phyloP scores from a whole-genome alignment of 2,888 invertebrate species.

The Nyleta sp. region DNA sequence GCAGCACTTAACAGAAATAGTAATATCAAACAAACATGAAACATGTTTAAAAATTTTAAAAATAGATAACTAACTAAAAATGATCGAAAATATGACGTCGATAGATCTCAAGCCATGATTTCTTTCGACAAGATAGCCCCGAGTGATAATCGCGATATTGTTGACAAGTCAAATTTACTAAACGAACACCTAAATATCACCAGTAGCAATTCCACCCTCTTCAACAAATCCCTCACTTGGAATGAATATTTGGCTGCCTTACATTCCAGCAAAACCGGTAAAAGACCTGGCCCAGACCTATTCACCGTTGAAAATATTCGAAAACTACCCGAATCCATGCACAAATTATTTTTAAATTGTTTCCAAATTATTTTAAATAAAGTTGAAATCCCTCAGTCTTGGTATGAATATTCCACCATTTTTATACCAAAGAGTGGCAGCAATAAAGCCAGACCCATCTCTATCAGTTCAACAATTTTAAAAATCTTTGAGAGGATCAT shows the following conservation, averaged over 20 bases:
- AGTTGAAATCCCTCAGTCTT: not conserved
- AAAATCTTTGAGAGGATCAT: constrained; percentile 38
- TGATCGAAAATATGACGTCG: not conserved
- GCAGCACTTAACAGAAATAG: constrained; percentile 4
- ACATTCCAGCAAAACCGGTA: not conserved
- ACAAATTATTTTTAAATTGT: not conserved
- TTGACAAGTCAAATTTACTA: not conserved
- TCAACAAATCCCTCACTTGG: not conserved
- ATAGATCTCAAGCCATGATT: not conserved
- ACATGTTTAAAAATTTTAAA: constrained; percentile 29
- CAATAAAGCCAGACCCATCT: constrained; percentile 21
- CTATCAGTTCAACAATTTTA: constrained; percentile 23
- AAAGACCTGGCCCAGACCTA: constrained; percentile 31
- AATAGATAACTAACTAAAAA: not conserved
- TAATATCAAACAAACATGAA: constrained; percentile 4
- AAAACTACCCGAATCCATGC: not conserved
- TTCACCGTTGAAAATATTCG: constrained; percentile 10
- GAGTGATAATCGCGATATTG: not conserved
- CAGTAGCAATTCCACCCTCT: not conserved
- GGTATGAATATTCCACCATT: constrained; percentile 12
- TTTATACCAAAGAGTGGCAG: constrained; percentile 35
- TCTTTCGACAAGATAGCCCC: constrained; percentile 31
- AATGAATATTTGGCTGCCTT: constrained; percentile 7
- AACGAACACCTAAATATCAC: constrained; percentile 1
- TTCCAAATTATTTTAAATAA: constrained; percentile 1